Base-by-base conservation (phyloP, 2,888 invertebrate genomes). In the Plagodis dolabraria region DNA sequence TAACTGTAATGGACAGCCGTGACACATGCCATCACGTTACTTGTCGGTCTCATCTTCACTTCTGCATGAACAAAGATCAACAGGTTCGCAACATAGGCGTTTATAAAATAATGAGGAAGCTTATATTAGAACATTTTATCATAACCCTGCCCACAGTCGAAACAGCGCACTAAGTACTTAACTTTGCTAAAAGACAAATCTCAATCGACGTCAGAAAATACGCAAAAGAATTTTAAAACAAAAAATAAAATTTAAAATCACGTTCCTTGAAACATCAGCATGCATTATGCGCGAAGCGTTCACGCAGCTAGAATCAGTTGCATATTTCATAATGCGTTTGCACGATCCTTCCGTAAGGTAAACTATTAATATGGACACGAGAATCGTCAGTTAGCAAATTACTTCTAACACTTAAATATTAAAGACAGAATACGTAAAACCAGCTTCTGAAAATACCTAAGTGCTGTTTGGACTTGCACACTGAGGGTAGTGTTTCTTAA, bases 311-410 rank as follows among this genome's bases (percentile, higher is more conserved):
- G 69, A 70, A 75, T 68, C 71, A 65, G 54, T 65, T 79, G 79
- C 78, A 79, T 77, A 76, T 77, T 80, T 75, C 74, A 79, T 79
- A 64, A 50, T 45, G 69, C 67, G 71, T 48, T 67, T 73, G 74
- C 75, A 72, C 80, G 73, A 72, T 69, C 68, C 75, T 75, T 78
- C 77, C 77, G 75, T 74, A 73, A 70, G 67, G 57, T 72, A 66
- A 70, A 71, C 72, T 67, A 70, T 69, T 69, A 61, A 68, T 64
- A 73, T 75, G 69, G 64, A 67, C 75, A 76, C 73, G 70, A 47
- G 54, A 72, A 61, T 71, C 60, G 56, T 64, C 63, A 59, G 10
- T 40, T 35, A 44, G 36, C 44, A 55, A 52, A 60, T 42, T 36
- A 36, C 36, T 8, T 22, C 4, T 22, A 22, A 22, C 22, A 22